Evolutionary conservation across 2,888 invertebrate genomes (phyloP), one percentile per base, ranked within the genome.

Genomic region (Tribolium freemani): DNA sequence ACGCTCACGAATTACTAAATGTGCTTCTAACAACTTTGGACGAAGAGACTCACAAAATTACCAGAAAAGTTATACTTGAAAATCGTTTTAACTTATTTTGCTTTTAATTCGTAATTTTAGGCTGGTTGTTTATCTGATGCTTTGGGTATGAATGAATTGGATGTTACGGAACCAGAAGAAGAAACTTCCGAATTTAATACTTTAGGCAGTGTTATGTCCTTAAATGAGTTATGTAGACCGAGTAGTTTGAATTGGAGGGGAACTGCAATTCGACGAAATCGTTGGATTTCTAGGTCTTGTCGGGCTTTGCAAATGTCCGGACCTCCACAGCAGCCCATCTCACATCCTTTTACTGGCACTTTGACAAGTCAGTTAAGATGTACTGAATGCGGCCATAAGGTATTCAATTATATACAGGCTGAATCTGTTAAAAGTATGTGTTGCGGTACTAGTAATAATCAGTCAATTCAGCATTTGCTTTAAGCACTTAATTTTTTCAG

Each of bases 1-100:
- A 98, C 87, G 95, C 97, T 0, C 97, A 97, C 84, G 98, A 98
- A 87, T 86, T 98, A 61, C 92, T 98, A 79, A 96, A 96, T 85
- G 93, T 96, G 5, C 88, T 98, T 79, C 88, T 97, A 5, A 92
- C 94, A n/a, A 96, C 97, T 9, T 88, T 98, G 57, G 96, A 97
- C 83, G 95, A 96, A 83, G 98, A 98, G 86, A 91, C 90, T 30
- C 88, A 88, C 44, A 89, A 88, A 80, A 88, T 90, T 84, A 85
- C 89, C 9, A 88, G 88, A 79, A 90, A 91, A 87, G 92, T 91
- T 83, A 56, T 53, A 13, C 9, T 53, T 69, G 0, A 26, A 5
- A 26, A 16, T 31, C 10, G 16, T 20, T 53, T 26, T 13, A 8
- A 31, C n/a, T 53, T 48, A 61, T 20, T 30, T 45, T 57, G 10